These are phyloP conservation scores for Choloepus hoffmanni DNA, from an alignment of 2,113 vertebrate species.

Conservation along the genomic window DNA sequence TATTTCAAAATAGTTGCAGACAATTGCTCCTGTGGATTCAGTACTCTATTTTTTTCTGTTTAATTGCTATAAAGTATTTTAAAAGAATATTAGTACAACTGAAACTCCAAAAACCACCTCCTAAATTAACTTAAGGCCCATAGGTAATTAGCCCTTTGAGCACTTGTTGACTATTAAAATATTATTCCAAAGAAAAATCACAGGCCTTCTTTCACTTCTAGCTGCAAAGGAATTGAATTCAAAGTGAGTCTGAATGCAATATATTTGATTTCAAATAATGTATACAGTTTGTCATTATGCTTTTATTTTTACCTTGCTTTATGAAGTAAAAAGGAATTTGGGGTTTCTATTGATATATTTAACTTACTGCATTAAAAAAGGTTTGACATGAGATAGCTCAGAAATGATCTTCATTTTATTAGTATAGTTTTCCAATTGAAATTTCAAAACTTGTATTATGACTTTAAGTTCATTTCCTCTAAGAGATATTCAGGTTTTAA, in stretches of 20 bases:
- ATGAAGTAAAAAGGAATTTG: background rate
- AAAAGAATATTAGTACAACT: background rate
- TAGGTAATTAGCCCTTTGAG: constrained; percentile 29
- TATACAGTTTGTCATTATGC: background rate
- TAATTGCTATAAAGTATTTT: constrained; percentile 5
- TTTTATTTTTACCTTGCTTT: constrained; percentile 54
- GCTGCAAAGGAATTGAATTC: background rate
- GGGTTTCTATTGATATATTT: constrained; percentile 39
- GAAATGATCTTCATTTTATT: constrained; percentile 77
- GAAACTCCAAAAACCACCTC: constrained; percentile 16
- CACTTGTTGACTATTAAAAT: constrained; percentile 84
- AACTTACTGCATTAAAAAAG: constrained; percentile 59
- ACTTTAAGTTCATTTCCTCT: constrained; percentile 66
- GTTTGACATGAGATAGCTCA: constrained; percentile 66
- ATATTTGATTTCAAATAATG: constrained; percentile 21
- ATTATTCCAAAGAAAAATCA: background rate
- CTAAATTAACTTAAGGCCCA: constrained; percentile 1
- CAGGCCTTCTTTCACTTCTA: background rate
- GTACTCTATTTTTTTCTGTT: background rate
- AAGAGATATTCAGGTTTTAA: constrained; percentile 54
- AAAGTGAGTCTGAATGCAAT: background rate
- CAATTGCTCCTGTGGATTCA: background rate
- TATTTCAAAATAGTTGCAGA: background rate
- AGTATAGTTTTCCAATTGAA: constrained; percentile 68
- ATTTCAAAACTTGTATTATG: constrained; percentile 56